These are phyloP conservation scores for Gambelia wislizenii DNA, from an alignment of 2,797 vertebrate species.

Conservation along the genomic window DNA sequence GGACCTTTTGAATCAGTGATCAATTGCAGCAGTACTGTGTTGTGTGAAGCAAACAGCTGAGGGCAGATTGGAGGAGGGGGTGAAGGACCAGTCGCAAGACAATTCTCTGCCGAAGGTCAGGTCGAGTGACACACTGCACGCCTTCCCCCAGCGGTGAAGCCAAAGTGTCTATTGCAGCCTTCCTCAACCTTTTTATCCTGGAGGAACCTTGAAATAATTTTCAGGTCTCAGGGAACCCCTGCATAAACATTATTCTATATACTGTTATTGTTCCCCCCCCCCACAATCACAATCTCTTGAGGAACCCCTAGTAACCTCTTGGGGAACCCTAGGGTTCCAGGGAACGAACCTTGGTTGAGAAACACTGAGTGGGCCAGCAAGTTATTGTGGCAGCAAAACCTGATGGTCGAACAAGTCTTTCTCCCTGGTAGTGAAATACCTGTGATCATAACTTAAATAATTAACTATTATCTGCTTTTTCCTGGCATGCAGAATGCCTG, in stretches of 20 bases:
- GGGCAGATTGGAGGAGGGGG: not conserved
- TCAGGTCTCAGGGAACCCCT: no score
- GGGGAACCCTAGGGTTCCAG: no score
- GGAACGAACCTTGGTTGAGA: no score
- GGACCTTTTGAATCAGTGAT: slow-evolving; percentile 55
- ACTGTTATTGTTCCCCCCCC: no score
- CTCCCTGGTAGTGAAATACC: not conserved
- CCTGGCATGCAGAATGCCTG: not conserved
- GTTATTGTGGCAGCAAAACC: not conserved
- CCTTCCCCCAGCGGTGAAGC: not conserved
- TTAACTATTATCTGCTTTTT: not conserved
- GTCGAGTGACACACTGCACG: not conserved
- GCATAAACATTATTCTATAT: no score
- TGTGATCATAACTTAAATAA: not conserved
- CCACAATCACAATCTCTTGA: no score
- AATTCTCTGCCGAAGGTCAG: not conserved
- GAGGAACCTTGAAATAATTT: no score
- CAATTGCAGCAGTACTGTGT: slow-evolving; percentile 15
- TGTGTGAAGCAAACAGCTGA: not conserved
- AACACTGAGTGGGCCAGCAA: not conserved
- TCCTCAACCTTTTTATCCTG: no score
- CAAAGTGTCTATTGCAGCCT: not conserved
- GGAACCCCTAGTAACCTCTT: no score
- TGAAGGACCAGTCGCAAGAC: not conserved
- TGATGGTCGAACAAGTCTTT: not conserved